A percentile compares a stretch with the other conserved stretches of the same genome.
phyloP scores from a whole-genome alignment of 1,140 invertebrate species.

The Ptiloglossa arizonensis region DNA sequence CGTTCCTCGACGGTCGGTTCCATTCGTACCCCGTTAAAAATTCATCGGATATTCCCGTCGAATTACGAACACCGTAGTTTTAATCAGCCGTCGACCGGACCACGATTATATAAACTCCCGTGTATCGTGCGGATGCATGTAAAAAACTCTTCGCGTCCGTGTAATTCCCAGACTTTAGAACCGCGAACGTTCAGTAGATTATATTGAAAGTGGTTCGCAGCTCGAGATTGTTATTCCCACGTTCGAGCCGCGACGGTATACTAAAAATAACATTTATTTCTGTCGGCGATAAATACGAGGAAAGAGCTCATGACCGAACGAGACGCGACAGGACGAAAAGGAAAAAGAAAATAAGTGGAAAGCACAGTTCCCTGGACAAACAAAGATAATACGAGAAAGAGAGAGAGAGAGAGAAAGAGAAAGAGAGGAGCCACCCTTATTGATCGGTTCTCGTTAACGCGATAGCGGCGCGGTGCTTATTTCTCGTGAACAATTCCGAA shows the following conservation, averaged over 20 bases:
- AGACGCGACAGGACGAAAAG: too few species aligned
- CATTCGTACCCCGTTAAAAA: slow-evolving; percentile 8
- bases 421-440: slow-evolving; percentile 2
- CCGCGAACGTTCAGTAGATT: not conserved
- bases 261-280: slow-evolving; percentile 39
- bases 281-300: slow-evolving; percentile 15
- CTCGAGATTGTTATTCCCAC: slow-evolving; percentile 20
- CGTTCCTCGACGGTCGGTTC: slow-evolving; percentile 25
- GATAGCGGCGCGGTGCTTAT: not conserved
- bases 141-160: slow-evolving; percentile 14
- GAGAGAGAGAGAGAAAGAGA: too few species aligned
- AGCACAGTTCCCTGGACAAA: slow-evolving; percentile 29
- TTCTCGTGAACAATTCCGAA: not conserved
- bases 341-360: slow-evolving; percentile 14
- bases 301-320: not conserved
- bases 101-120: slow-evolving; percentile 17
- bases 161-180: not conserved
- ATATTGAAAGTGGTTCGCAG: slow-evolving; percentile 22
- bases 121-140: not conserved
- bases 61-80: slow-evolving; percentile 13
- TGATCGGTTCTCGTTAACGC: slow-evolving; percentile 15
- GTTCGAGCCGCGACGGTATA: not conserved
- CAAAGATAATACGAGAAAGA: slow-evolving; percentile 41
- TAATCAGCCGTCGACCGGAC: not conserved
- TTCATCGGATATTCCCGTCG: slow-evolving; percentile 6